Evolutionary conservation across 2,888 invertebrate species (phyloP).

Genomic region (Oligia latruncula): DNA sequence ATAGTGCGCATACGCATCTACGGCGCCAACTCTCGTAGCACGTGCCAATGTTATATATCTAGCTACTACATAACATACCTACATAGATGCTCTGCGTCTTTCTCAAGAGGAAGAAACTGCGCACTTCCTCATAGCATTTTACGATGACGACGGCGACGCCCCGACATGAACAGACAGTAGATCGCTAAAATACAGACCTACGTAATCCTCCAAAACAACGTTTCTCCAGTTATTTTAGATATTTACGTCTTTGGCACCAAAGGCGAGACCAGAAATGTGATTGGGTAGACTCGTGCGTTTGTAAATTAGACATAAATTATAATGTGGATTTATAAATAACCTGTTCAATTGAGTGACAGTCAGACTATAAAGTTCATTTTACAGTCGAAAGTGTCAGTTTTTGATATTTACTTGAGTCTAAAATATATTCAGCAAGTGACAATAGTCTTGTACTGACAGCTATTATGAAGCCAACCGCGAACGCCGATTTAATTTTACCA

Average conservation of each 20-base stretch:
- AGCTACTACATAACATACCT: conserved; percentile 37
- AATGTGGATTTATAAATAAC: conserved; percentile 54
- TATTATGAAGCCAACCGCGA: conserved; percentile 35
- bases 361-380: background rate
- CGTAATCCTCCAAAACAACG: conserved; percentile 77
- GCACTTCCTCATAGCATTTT: conserved; percentile 81
- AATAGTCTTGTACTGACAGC: background rate
- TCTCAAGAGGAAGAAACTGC: conserved; percentile 78
- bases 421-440: conserved; percentile 10
- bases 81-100: conserved; percentile 62
- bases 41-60: conserved; percentile 79
- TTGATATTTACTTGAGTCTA: conserved; percentile 24
- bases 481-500: conserved; percentile 5
- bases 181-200: conserved; percentile 76
- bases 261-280: conserved; percentile 65
- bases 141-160: conserved; percentile 72
- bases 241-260: conserved; percentile 85
- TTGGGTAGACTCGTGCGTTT: conserved; percentile 69
- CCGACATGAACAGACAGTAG: conserved; percentile 63
- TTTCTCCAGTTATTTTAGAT: conserved; percentile 83
- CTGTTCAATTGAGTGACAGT: conserved; percentile 9
- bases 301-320: conserved; percentile 69
- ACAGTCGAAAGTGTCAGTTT: background rate
- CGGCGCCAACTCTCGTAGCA: conserved; percentile 77
- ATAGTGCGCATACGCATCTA: conserved; percentile 70